Conservation (phyloP, 53 echinoderm and acorn worm species). For the Pentamera pediparva region DNA sequence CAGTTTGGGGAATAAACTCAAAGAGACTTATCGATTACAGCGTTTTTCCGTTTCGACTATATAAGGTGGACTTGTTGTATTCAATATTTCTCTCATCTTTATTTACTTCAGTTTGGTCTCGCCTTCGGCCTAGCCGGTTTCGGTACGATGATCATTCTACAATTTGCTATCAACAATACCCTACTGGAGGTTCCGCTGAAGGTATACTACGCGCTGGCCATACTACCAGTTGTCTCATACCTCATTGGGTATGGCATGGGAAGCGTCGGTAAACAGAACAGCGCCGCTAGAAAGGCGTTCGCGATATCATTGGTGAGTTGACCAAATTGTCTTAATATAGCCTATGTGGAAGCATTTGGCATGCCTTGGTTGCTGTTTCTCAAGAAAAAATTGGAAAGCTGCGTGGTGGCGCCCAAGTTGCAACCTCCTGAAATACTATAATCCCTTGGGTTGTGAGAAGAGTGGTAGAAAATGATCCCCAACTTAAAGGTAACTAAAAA, state of each 20-base stretch:
- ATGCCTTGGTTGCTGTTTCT: not conserved
- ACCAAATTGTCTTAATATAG: too few species aligned
- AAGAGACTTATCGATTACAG: too few species aligned
- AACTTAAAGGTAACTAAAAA: too few species aligned
- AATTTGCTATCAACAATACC: conserved; percentile 43
- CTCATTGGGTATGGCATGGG: conserved; percentile 15
- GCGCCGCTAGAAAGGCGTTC: conserved; percentile 35
- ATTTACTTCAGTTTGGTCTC: conserved; percentile 53
- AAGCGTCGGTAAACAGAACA: conserved; percentile 39
- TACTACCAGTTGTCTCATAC: conserved; percentile 32
- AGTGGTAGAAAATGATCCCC: too few species aligned
- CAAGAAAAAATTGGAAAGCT: not conserved
- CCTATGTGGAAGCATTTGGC: not conserved
- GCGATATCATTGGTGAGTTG: conserved; percentile 28
- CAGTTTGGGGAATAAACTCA: too few species aligned
- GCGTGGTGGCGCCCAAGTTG: too few species aligned
- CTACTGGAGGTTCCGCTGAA: conserved; percentile 28
- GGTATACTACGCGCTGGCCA: conserved; percentile 35
- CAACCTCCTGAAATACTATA: too few species aligned
- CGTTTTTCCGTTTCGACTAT: too few species aligned
- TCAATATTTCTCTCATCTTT: too few species aligned
- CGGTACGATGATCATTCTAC: conserved; percentile 25
- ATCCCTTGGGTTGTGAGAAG: too few species aligned
- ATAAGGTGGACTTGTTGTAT: too few species aligned
- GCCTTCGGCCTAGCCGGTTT: conserved; percentile 41